Conservation (phyloP, 2,888 invertebrate genomes). For the Ennomos quercinarius region DNA sequence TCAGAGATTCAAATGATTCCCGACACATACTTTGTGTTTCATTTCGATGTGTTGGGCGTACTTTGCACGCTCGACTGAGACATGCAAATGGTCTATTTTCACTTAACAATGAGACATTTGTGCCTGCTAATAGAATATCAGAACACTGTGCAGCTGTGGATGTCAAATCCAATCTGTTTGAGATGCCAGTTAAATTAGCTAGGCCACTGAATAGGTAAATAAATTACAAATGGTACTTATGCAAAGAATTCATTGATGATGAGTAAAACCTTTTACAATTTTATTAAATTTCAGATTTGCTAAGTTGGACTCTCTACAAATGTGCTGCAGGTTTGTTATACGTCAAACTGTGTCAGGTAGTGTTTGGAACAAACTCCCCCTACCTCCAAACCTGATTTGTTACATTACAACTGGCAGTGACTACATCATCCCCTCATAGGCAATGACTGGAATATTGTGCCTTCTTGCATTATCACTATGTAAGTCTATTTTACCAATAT, state of each 20-base stretch:
- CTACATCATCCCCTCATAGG: slow-evolving; percentile 76
- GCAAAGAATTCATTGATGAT: neutral
- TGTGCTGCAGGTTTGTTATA: slow-evolving; percentile 91
- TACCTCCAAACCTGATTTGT: slow-evolving; percentile 82
- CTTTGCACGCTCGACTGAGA: slow-evolving; percentile 89
- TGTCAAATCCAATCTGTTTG: slow-evolving; percentile 78
- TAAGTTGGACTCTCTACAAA: slow-evolving; percentile 88
- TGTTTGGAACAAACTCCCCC: slow-evolving; percentile 88
- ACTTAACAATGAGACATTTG: slow-evolving; percentile 85
- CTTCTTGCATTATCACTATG: slow-evolving; percentile 53
- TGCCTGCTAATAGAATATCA: slow-evolving; percentile 78
- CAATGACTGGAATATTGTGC: slow-evolving; percentile 52
- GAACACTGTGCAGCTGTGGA: slow-evolving; percentile 81
- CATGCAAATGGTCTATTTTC: slow-evolving; percentile 89
- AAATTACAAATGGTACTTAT: neutral
- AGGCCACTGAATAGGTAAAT: slow-evolving; percentile 77
- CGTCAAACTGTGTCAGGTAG: slow-evolving; percentile 88
- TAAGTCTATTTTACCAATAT: slow-evolving; percentile 40
- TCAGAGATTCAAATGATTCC: slow-evolving; percentile 90
- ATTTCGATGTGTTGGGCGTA: slow-evolving; percentile 89
- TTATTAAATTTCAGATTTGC: slow-evolving; percentile 85
- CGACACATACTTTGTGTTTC: slow-evolving; percentile 89
- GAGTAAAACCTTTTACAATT: neutral
- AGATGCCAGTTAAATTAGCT: slow-evolving; percentile 80
- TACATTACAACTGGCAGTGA: slow-evolving; percentile 79